phyloP scores from a whole-genome alignment of 2,797 vertebrate genomes.

The Poecilia velifera region DNA sequence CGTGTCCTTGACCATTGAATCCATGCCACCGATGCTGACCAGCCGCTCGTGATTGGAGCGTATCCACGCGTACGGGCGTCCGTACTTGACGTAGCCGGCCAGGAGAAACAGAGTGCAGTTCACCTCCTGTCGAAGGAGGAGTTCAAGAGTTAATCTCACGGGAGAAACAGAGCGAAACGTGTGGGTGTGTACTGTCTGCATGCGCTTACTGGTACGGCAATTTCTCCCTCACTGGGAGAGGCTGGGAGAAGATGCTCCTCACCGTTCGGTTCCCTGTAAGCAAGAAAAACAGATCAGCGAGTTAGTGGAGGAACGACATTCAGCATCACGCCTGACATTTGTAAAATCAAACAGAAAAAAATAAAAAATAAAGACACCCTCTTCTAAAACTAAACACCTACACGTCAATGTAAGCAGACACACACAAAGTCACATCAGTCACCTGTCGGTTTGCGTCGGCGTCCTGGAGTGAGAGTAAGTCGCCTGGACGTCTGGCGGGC shows the following conservation, averaged over 20 bases:
- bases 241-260: conserved; percentile 83
- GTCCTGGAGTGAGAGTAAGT: conserved; percentile 15
- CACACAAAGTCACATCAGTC: conserved; percentile 1
- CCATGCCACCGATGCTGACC: conserved; percentile 80
- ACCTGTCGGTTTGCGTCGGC: conserved; percentile 48
- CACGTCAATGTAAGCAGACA: neutral
- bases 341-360: neutral
- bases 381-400: neutral
- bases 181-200: neutral
- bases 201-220: conserved; percentile 80
- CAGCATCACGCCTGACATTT: neutral
- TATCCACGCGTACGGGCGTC: conserved; percentile 84
- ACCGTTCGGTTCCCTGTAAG: conserved; percentile 46
- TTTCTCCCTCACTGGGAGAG: conserved; percentile 82
- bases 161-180: neutral
- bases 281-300: neutral
- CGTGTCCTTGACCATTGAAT: conserved; percentile 82
- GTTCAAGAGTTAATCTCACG: neutral
- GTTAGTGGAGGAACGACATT: neutral
- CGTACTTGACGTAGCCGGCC: conserved; percentile 84
- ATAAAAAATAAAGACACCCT: neutral
- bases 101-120: conserved; percentile 85
- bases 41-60: conserved; percentile 86
- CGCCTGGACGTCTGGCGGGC: conserved; percentile 25
- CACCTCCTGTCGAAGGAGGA: conserved; percentile 74